A percentile compares a stretch with the other conserved stretches of the same genome.
Conservation (phyloP, 2,113 vertebrate genomes). For the Rhinopomastus cyanomelas region DNA sequence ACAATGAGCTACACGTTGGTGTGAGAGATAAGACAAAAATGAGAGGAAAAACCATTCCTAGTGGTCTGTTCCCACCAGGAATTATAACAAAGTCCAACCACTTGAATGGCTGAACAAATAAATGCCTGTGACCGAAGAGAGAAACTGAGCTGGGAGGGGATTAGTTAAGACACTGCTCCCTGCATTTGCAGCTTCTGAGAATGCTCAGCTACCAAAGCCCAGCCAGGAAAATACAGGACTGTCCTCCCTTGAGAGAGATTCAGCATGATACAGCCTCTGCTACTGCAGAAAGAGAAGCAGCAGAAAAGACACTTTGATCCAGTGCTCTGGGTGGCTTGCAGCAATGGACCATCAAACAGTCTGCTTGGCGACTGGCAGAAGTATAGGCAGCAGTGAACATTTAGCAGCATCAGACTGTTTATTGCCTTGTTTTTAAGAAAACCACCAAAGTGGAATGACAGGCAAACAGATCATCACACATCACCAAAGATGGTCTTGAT, state of each 20-base stretch:
- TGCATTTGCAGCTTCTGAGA: background rate
- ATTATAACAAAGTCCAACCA: background rate
- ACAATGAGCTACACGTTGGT: background rate
- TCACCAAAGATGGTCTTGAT: background rate
- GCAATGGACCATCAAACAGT: background rate
- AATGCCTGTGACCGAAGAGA: background rate
- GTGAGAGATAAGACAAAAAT: background rate
- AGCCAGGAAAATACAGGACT: fast-evolving
- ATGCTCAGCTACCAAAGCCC: background rate
- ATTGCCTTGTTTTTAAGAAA: background rate
- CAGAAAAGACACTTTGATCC: background rate
- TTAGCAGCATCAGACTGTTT: background rate
- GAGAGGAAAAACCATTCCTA: background rate
- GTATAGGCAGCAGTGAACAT: background rate
- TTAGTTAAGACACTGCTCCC: background rate
- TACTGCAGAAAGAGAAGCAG: background rate
- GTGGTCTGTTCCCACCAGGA: background rate
- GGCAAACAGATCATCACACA: background rate
- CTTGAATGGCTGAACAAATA: background rate
- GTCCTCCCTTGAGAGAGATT: background rate
- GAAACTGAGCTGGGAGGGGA: background rate
- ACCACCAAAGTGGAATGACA: background rate
- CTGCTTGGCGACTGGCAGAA: background rate
- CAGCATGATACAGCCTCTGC: background rate
- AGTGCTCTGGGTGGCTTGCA: background rate